phyloP scores from a whole-genome alignment of 2,888 invertebrate genomes.

The Phytoseiulus persimilis region DNA sequence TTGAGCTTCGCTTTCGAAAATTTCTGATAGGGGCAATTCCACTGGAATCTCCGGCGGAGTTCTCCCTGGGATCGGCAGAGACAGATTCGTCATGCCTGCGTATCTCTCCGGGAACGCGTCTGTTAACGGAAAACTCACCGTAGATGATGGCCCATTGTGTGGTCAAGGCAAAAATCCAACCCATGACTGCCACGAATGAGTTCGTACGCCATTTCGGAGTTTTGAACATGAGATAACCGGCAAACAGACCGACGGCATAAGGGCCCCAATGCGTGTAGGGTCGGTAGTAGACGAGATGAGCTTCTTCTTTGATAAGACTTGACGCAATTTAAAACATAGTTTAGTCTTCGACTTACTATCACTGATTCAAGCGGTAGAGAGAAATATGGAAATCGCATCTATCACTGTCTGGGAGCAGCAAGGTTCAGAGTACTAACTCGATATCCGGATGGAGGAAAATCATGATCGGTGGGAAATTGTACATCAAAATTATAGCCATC shows the following conservation, averaged over 20 bases:
- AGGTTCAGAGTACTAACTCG: not conserved
- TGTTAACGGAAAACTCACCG: not conserved
- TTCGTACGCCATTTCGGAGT: constrained; percentile 25
- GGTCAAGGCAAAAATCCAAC: not conserved
- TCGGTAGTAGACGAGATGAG: constrained; percentile 43
- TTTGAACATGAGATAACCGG: constrained; percentile 42
- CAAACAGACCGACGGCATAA: constrained; percentile 42
- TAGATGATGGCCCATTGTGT: constrained; percentile 29
- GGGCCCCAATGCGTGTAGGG: constrained; percentile 44
- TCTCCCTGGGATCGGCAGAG: too few species aligned
- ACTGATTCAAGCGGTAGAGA: too few species aligned
- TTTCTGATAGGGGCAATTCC: too few species aligned
- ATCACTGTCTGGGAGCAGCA: too few species aligned
- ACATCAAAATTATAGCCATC: constrained; percentile 11
- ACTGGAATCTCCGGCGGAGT: too few species aligned
- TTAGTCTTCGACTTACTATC: not conserved
- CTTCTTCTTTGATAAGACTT: constrained; percentile 42
- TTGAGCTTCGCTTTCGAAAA: too few species aligned
- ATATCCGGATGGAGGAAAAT: constrained; percentile 38
- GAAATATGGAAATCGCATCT: too few species aligned
- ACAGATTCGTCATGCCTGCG: too few species aligned
- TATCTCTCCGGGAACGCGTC: not conserved
- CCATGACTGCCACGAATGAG: constrained; percentile 1
- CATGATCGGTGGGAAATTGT: constrained; percentile 32
- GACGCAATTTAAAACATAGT: not conserved